Percentiles rank a stretch among this genome's conserved stretches.
Conservation (phyloP, 2,113 vertebrate species). For the Ranitomeya imitator region DNA sequence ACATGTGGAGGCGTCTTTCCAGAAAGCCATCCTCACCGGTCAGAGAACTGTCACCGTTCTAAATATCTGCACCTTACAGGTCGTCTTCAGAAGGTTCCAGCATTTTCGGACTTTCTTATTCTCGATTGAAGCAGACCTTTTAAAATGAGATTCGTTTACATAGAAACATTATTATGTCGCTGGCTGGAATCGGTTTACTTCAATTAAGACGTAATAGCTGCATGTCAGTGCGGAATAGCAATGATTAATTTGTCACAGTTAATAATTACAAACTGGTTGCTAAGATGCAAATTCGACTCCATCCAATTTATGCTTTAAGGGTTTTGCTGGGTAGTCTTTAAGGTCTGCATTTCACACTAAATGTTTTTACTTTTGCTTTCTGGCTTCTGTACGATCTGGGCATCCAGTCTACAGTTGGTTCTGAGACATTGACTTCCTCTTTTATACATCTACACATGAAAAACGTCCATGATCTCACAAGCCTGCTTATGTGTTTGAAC, state of each 20-base stretch:
- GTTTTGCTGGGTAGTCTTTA: background rate
- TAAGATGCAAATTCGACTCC: conserved; percentile 4
- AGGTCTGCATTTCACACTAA: background rate
- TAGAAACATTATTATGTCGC: conserved; percentile 27
- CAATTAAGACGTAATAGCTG: conserved; percentile 42
- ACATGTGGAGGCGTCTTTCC: background rate
- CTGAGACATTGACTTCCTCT: background rate
- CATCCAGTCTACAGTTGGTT: background rate
- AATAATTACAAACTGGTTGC: conserved; percentile 46
- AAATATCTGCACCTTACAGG: background rate
- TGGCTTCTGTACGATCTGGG: background rate
- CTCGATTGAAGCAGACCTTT: background rate
- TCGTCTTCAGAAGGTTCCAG: background rate
- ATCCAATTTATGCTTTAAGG: conserved; percentile 8
- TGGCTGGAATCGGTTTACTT: conserved; percentile 29
- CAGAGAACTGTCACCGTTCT: background rate
- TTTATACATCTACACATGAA: background rate
- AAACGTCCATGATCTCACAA: background rate
- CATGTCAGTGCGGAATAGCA: conserved; percentile 28
- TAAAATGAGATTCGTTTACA: background rate
- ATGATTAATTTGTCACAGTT: conserved; percentile 49
- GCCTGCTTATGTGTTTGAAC: background rate
- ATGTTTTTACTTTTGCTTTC: background rate
- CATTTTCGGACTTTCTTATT: background rate
- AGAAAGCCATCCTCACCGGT: too few relatives aligned